A percentile compares a stretch with the other conserved stretches of the same genome.
Conservation (phyloP, 2,113 vertebrate species). For the Takifugu bimaculatus region DNA sequence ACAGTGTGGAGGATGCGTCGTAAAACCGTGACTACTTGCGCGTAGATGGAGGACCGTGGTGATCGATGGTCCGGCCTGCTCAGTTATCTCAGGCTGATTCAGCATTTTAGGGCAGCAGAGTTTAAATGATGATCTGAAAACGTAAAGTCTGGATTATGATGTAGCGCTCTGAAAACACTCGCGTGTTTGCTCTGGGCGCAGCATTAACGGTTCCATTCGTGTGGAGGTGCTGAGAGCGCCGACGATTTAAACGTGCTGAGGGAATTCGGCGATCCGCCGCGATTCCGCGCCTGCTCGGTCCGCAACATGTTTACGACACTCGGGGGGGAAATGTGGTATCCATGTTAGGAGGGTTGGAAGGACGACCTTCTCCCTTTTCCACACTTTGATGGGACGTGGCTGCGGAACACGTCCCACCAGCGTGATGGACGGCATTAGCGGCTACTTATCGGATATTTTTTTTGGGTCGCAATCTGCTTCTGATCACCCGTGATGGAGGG, state of each 20-base stretch:
- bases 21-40: not conserved
- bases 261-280: slow-evolving; percentile 60
- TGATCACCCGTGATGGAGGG: slow-evolving; percentile 28
- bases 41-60: too few relatives aligned
- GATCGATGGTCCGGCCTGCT: too few relatives aligned
- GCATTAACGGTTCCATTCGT: slow-evolving; percentile 65
- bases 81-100: too few relatives aligned
- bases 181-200: slow-evolving; percentile 42
- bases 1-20: not conserved
- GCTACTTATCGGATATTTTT: slow-evolving; percentile 46
- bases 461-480: slow-evolving; percentile 31
- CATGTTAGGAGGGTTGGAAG: slow-evolving; percentile 43
- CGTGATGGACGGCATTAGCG: slow-evolving; percentile 55
- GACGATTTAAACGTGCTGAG: slow-evolving; percentile 62
- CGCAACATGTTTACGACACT: slow-evolving; percentile 58
- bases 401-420: slow-evolving; percentile 43
- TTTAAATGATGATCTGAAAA: too few relatives aligned
- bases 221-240: slow-evolving; percentile 62
- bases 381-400: slow-evolving; percentile 50
- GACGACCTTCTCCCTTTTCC: slow-evolving; percentile 48
- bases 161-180: too few relatives aligned
- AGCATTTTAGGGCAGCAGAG: too few relatives aligned
- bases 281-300: slow-evolving; percentile 43
- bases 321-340: slow-evolving; percentile 56
- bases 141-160: too few relatives aligned